These are phyloP conservation scores for Sinella curviseta DNA, from an alignment of 1,140 invertebrate genomes.

Conservation along the genomic window DNA sequence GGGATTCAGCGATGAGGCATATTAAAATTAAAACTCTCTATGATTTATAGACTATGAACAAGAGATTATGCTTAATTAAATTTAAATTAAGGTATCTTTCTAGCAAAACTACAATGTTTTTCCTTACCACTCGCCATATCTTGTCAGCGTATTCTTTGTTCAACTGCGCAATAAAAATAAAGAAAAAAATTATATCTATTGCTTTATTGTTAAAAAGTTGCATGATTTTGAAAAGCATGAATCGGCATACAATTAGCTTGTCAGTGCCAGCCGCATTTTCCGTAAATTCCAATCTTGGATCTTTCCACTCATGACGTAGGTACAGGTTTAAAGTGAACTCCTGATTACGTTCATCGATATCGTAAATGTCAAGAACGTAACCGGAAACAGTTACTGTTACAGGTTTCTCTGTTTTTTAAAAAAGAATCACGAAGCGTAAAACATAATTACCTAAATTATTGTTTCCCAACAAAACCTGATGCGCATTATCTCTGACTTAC, in stretches of 20 bases:
- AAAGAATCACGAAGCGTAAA: neutral
- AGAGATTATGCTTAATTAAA: too few species aligned
- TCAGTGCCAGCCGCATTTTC: neutral
- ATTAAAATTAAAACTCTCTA: neutral
- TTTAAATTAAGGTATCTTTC: too few species aligned
- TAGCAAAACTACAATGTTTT: neutral
- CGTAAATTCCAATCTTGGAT: constrained; percentile 5
- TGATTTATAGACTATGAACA: neutral
- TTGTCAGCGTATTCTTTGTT: constrained; percentile 30
- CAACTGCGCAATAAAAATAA: constrained; percentile 23
- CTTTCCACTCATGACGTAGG: constrained; percentile 17
- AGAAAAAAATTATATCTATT: neutral
- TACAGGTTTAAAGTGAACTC: neutral
- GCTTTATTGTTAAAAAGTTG: neutral
- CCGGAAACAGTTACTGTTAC: constrained; percentile 13
- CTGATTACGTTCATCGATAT: constrained; percentile 24
- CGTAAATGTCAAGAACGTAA: constrained; percentile 31
- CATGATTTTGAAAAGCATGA: neutral
- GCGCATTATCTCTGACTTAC: neutral
- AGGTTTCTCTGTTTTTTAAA: neutral
- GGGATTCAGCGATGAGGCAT: too few species aligned
- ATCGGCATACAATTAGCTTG: neutral
- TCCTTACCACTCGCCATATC: constrained; percentile 34
- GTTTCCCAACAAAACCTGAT: neutral
- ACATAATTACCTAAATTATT: neutral